Evolutionary conservation across 2,113 vertebrate species (phyloP), one percentile per base, ranked within the genome.

Genomic region (Lates calcarifer): DNA sequence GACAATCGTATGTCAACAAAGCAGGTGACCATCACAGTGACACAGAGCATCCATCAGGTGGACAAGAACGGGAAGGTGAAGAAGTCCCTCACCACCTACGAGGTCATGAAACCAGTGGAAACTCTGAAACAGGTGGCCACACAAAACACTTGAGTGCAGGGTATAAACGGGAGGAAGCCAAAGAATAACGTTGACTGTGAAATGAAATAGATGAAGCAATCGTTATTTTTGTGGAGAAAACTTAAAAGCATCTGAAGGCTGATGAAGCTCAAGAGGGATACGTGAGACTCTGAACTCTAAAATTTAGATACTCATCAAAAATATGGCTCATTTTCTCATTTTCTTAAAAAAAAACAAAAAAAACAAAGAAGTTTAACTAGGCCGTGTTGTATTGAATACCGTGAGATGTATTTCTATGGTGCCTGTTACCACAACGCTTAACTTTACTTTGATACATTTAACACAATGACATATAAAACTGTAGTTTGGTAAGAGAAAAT

Each of bases 11-110:
- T 95, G 95, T 95, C 95, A 18, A 95, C 93, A 64, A 96, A 95
- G 81, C 95, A 96, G 85, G 95, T 96, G 86, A 95, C 95, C 85
- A 95, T 95, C 83, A 96, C 94, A 9, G 94, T 96, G 86, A 95
- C 94, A 0, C 94, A 96, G 90, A 95, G 95, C 87, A 94, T 96
- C 87, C 92, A 93, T 39, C 94, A 95, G 86, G 91, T 96, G 83
- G 95, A 95, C 90, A 94, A 94, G 89, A 93, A 92, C 2, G 93
- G 93, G 51, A 95, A 94, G 83, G 91, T 95, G 68, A 95, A 93
- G 79, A 95, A 93, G 79, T 95, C 94, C 0, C 93, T 92, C 85
- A 95, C 94, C 28, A 95, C 93, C 39, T 95, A 93, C 12, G 95
- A 95, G 90, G 90, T 95, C 0, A 90, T 94, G 92, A 95, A 94